phyloP scores from a whole-genome alignment of 2,888 invertebrate genomes.

The Macrophya alboannulata region DNA sequence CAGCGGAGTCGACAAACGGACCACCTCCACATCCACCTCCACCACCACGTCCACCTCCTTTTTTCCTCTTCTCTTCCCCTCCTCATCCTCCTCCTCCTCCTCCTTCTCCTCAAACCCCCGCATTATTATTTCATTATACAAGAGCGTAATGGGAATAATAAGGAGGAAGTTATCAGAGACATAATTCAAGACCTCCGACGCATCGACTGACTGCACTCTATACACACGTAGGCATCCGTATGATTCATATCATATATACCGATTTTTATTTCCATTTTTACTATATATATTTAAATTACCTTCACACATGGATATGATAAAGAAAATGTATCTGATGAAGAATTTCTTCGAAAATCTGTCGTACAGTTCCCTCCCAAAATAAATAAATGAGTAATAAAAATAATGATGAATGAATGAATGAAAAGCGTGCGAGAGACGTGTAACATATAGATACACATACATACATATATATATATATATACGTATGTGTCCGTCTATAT shows the following conservation, averaged over 20 bases:
- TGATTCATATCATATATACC: too few species aligned
- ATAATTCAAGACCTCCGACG: slow-evolving; percentile 43
- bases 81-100: slow-evolving; percentile 38
- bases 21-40: slow-evolving; percentile 63
- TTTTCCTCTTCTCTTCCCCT: slow-evolving; percentile 29
- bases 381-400: too few species aligned
- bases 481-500: neutral
- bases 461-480: neutral
- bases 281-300: too few species aligned
- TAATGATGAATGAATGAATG: neutral
- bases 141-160: slow-evolving; percentile 78
- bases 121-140: slow-evolving; percentile 78
- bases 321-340: too few species aligned
- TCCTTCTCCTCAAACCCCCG: slow-evolving; percentile 54
- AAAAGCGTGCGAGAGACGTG: neutral
- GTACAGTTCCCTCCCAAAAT: too few species aligned
- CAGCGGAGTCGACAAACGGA: slow-evolving; percentile 38
- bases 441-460: too few species aligned
- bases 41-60: slow-evolving; percentile 24
- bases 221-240: neutral
- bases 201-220: neutral
- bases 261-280: too few species aligned
- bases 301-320: too few species aligned
- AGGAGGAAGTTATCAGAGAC: slow-evolving; percentile 76
- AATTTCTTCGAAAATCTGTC: too few species aligned